Evolutionary conservation across 2,113 vertebrate genomes (phyloP).

Genomic region (Cryptotis parvus): DNA sequence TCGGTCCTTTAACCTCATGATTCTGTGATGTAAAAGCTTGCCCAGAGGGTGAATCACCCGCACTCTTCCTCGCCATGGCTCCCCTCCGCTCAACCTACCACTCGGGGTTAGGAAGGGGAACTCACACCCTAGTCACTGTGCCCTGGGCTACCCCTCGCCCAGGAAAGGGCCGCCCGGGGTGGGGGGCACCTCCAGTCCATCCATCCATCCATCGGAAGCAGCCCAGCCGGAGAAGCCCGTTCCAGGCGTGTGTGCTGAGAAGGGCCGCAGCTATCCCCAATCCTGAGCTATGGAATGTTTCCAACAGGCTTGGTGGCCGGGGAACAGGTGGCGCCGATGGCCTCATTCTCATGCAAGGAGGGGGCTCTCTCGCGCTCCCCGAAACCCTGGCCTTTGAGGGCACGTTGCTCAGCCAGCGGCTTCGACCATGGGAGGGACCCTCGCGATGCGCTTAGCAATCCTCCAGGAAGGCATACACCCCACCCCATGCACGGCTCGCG

Average conservation of each 20-base stretch:
- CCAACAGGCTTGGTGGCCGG: neutral
- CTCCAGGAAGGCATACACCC: too few relatives aligned
- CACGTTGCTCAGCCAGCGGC: too few relatives aligned
- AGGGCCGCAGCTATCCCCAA: neutral
- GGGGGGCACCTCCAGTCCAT: neutral
- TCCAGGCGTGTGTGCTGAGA: neutral
- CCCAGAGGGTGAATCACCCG: conserved; percentile 42
- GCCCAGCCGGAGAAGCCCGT: neutral
- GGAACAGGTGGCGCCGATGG: too few relatives aligned
- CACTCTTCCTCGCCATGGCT: neutral
- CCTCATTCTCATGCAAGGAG: too few relatives aligned
- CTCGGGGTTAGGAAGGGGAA: neutral
- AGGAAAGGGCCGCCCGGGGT: neutral
- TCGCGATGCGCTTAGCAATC: too few relatives aligned
- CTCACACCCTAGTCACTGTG: neutral
- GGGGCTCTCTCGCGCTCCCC: too few relatives aligned
- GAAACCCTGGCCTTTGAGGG: too few relatives aligned
- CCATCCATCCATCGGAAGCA: neutral
- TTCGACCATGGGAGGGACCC: too few relatives aligned
- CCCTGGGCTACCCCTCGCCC: neutral
- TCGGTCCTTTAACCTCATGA: conserved; percentile 15
- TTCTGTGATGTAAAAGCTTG: conserved; percentile 38
- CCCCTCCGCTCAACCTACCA: conserved; percentile 9
- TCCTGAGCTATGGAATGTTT: conserved; percentile 43
- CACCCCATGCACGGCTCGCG: too few relatives aligned